Conservation (phyloP, 2,797 vertebrate species). For the Malacoctenus gilli region DNA sequence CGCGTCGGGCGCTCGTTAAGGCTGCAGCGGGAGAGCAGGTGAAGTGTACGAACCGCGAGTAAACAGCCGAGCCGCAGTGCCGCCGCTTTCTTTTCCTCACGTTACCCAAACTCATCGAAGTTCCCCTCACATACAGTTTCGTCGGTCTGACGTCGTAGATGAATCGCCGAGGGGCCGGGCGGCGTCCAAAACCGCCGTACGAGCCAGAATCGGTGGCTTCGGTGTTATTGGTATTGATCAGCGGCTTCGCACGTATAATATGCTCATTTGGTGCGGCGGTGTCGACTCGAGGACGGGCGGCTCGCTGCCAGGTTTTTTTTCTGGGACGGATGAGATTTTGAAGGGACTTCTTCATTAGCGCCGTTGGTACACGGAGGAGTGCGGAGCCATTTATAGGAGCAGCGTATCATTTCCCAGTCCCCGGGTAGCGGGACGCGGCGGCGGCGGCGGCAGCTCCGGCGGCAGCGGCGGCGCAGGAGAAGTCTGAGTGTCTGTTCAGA, state of each 20-base stretch:
- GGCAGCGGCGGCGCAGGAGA: conserved; percentile 32
- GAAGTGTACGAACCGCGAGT: too few species aligned
- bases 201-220: neutral
- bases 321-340: conserved; percentile 28
- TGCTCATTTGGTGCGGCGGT: neutral
- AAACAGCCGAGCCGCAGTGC: too few species aligned
- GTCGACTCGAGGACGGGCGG: neutral
- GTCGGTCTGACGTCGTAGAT: neutral
- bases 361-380: conserved; percentile 1
- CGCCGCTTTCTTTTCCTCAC: too few species aligned
- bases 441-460: conserved; percentile 26
- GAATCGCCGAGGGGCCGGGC: neutral
- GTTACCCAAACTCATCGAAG: neutral
- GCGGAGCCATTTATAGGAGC: conserved; percentile 39
- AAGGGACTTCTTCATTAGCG: conserved; percentile 32
- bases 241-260: neutral
- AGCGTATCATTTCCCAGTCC: conserved; percentile 39
- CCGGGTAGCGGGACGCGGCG: conserved; percentile 28
- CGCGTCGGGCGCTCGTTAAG: too few species aligned
- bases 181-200: neutral
- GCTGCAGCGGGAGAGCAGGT: too few species aligned
- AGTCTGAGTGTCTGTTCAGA: conserved; percentile 70
- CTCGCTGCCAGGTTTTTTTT: neutral
- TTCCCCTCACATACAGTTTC: neutral
- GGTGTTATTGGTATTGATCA: conserved; percentile 17